phyloP scores from a whole-genome alignment of 2,888 invertebrate species.

The Leucophenga maculata region DNA sequence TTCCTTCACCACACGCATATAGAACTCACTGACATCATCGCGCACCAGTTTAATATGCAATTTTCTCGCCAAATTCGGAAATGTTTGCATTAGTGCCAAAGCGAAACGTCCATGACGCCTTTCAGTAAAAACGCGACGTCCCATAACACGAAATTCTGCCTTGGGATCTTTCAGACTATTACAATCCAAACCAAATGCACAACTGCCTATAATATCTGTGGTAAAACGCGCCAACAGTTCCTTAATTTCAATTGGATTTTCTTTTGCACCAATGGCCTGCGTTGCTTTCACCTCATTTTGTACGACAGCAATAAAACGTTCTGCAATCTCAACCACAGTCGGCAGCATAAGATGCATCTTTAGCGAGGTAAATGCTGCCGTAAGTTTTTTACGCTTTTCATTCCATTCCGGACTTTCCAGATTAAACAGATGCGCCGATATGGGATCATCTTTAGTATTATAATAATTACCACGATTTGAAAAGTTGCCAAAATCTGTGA shows the following conservation, averaged over 20 bases:
- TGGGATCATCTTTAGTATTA: constrained; percentile 69
- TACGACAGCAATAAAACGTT: constrained; percentile 56
- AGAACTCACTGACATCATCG: constrained; percentile 60
- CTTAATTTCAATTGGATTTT: constrained; percentile 67
- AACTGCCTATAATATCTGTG: constrained; percentile 73
- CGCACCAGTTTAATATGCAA: constrained; percentile 51
- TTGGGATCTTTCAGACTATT: constrained; percentile 71
- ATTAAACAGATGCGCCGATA: constrained; percentile 69
- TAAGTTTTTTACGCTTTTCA: constrained; percentile 71
- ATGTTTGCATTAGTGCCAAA: constrained; percentile 50
- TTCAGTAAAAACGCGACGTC: constrained; percentile 51
- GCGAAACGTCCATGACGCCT: constrained; percentile 49
- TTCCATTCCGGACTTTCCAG: constrained; percentile 73
- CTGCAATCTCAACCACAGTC: constrained; percentile 66
- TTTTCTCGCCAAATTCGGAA: constrained; percentile 48
- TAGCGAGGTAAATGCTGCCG: constrained; percentile 73
- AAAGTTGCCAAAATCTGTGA: constrained; percentile 71
- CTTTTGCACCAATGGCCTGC: not conserved
- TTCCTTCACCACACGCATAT: constrained; percentile 65
- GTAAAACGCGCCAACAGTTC: constrained; percentile 72
- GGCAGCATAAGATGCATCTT: constrained; percentile 74
- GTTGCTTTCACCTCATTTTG: constrained; percentile 40
- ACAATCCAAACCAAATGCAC: constrained; percentile 73
- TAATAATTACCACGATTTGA: constrained; percentile 66
- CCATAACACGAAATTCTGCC: constrained; percentile 67